Base-by-base conservation (phyloP, 2,113 vertebrate genomes). In the Xenopus laevis region DNA sequence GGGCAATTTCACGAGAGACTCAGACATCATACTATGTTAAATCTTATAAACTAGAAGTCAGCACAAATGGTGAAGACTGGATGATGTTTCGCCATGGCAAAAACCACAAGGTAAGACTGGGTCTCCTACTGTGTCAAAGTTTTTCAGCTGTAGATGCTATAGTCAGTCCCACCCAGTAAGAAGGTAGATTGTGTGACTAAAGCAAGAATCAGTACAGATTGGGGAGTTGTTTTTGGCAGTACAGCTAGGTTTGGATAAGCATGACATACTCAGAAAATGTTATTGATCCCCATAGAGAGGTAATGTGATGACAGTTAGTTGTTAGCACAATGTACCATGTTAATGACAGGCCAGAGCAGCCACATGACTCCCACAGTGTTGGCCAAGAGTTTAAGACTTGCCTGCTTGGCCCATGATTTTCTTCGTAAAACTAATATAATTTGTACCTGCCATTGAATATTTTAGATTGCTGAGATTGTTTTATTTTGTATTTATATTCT, bases 41-140 rank as follows among this genome's bases (percentile, higher is more conserved):
- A 71, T 92, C 94, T 27, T 99, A 98, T 84, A 98, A 98, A 80
- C 87, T 99, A 86, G 97, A 99, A 83, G 91, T 98, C 89, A 99
- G 97, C 93, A 97, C 97, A 57, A 98, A 98, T 0, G 97, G 97
- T 0, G 97, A 99, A 76, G 97, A 98, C 88, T 99, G 97, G 97
- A 99, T 98, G 96, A 92, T 97, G 67, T 98, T 97, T 83, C 89
- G 97, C 1, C 94, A 98, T 0, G 96, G 96, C 82, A 99, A 98
- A 86, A 98, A 97, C 83, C 96, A 97, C 85, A 98, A 97, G 95
- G 97, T 97, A 88, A 83, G 71, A 9, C 11, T 47, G 3, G 12
- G 47, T 12, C 47, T 50, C 47, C 11, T 50, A 50, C 11, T 13
- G 15, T 27, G 23, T 27, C 23, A 40, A 6, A 40, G 33, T 40